phyloP scores from a whole-genome alignment of 2,113 vertebrate species.

The Coptodon rendalli region DNA sequence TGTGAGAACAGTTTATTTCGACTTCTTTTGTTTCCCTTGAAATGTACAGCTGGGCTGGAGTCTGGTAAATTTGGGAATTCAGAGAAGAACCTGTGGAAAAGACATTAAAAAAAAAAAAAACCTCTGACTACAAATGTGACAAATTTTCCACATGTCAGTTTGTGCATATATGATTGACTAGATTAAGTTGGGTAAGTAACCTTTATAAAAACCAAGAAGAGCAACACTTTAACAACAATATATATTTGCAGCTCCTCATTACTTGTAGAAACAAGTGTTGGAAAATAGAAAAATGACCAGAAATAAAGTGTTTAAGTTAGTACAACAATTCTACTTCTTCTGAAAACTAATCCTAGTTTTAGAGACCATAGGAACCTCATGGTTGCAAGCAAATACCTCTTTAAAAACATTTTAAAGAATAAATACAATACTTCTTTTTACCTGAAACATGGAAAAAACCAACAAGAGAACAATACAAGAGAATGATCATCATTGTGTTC shows the following conservation, averaged over 20 bases:
- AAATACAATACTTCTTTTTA: not conserved
- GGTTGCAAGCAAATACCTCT: not conserved
- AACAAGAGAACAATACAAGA: not conserved
- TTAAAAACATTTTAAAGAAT: not conserved
- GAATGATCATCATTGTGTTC: not conserved
- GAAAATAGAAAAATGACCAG: rapidly evolving
- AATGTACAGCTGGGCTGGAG: not conserved
- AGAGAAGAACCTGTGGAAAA: not conserved
- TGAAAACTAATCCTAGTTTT: not conserved
- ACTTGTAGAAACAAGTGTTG: not conserved
- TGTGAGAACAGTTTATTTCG: not conserved
- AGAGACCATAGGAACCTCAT: not conserved
- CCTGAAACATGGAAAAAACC: not conserved
- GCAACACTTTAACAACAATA: not conserved
- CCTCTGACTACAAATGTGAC: not conserved
- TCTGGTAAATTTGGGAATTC: not conserved
- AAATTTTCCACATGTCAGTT: not conserved
- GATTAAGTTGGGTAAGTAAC: not conserved
- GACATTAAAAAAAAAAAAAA: rapidly evolving
- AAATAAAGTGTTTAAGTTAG: not conserved
- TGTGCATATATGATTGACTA: not conserved
- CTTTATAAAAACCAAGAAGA: not conserved
- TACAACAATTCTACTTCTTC: not conserved
- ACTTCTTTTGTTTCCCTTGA: not conserved
- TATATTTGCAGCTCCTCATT: not conserved